phyloP scores from a whole-genome alignment of 2,113 vertebrate species.

The Zapornia atra region DNA sequence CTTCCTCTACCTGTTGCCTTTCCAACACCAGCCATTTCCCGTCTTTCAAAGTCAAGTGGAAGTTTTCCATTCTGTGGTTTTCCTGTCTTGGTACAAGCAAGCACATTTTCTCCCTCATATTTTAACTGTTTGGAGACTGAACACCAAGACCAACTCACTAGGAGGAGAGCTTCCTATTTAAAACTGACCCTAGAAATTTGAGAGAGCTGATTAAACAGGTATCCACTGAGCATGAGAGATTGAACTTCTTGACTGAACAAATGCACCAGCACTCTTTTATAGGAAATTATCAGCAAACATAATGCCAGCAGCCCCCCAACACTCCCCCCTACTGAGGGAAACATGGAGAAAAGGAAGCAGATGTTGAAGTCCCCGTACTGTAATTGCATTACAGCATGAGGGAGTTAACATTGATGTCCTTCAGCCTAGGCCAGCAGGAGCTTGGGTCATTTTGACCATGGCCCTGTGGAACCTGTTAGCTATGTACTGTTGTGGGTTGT shows the following conservation, averaged over 20 bases:
- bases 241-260: constrained; percentile 11
- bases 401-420: background rate
- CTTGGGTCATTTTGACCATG: background rate
- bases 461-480: background rate
- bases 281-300: constrained; percentile 22
- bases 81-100: constrained; percentile 9
- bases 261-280: constrained; percentile 23
- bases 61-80: constrained; percentile 27
- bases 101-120: background rate
- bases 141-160: background rate
- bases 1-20: constrained; percentile 11
- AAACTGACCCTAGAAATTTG: background rate
- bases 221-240: background rate
- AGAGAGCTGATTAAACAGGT: background rate
- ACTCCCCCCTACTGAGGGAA: background rate
- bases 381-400: background rate
- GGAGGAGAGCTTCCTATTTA: background rate
- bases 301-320: constrained; percentile 27
- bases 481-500: background rate
- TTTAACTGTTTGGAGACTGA: constrained; percentile 42
- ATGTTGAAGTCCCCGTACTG: background rate
- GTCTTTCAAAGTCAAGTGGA: constrained; percentile 34
- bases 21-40: constrained; percentile 10
- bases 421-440: background rate
- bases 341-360: constrained; percentile 22